These are phyloP conservation scores for Podarcis muralis DNA, from an alignment of 2,113 vertebrate genomes.

Conservation along the genomic window DNA sequence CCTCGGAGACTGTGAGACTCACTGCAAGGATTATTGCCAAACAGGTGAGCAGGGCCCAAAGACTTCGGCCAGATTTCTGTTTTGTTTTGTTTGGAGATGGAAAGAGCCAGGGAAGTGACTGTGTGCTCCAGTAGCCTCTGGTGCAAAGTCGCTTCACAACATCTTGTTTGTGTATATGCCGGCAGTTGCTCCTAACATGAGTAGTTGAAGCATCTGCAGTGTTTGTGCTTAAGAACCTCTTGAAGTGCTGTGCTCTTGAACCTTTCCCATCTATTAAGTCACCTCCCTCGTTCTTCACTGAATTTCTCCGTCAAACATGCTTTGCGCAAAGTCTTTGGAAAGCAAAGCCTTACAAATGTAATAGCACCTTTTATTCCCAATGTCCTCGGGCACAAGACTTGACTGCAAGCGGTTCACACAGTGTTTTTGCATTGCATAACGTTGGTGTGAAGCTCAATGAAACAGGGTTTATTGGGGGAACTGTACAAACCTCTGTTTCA, in stretches of 20 bases:
- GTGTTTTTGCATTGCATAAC: too few relatives aligned
- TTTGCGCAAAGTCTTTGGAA: neutral
- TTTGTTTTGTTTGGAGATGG: neutral
- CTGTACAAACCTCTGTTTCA: neutral
- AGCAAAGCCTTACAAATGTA: neutral
- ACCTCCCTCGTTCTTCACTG: neutral
- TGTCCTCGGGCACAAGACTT: neutral
- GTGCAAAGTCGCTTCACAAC: neutral
- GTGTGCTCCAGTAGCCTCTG: neutral
- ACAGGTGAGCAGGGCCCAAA: constrained; percentile 80
- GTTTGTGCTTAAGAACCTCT: neutral
- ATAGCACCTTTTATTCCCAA: neutral
- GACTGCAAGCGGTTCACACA: neutral
- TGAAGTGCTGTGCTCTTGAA: neutral
- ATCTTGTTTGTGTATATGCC: neutral
- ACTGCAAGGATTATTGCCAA: constrained; percentile 91
- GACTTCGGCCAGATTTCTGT: neutral
- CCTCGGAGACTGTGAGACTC: constrained; percentile 89
- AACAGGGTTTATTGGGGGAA: neutral
- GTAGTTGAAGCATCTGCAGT: neutral
- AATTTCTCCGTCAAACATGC: neutral
- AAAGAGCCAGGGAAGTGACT: constrained; percentile 45
- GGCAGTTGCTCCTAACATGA: neutral
- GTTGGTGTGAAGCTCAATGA: neutral
- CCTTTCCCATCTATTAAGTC: neutral